Conservation (phyloP, 2,888 invertebrate genomes). For the Prosapia bicincta region DNA sequence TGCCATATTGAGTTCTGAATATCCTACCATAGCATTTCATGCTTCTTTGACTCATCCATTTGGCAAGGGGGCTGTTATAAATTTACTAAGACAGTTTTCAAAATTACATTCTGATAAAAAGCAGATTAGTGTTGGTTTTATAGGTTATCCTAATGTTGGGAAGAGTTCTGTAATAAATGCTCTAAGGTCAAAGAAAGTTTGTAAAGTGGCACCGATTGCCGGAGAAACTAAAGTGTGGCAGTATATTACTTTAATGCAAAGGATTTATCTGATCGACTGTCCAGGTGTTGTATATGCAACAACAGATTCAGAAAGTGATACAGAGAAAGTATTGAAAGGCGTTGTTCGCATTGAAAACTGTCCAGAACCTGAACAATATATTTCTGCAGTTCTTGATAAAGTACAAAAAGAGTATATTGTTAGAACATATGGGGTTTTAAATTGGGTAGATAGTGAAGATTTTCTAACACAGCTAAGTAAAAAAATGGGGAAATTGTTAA, state of each 20-base stretch:
- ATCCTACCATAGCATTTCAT: conserved; percentile 98
- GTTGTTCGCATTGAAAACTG: conserved; percentile 96
- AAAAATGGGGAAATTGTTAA: conserved; percentile 83
- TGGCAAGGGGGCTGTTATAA: conserved; percentile 96
- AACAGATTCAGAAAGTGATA: conserved; percentile 93
- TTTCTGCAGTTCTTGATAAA: conserved; percentile 77
- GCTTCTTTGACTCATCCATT: conserved; percentile 98
- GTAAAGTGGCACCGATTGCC: conserved; percentile 97
- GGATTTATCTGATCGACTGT: conserved; percentile 97
- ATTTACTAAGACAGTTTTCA: conserved; percentile 90
- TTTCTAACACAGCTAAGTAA: conserved; percentile 90
- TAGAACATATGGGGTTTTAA: conserved; percentile 85
- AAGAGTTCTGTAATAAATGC: conserved; percentile 99
- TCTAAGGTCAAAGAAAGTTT: conserved; percentile 92
- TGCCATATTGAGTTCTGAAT: conserved; percentile 86
- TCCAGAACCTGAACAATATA: conserved; percentile 92
- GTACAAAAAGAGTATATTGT: conserved; percentile 85
- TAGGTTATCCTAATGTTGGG: conserved; percentile 98
- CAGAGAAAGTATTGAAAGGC: conserved; percentile 93
- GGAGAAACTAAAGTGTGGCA: conserved; percentile 99
- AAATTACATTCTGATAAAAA: conserved; percentile 95
- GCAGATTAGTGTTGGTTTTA: conserved; percentile 98
- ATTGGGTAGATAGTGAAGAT: conserved; percentile 78
- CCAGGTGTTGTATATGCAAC: conserved; percentile 98
- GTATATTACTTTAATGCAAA: conserved; percentile 95